Conservation (phyloP, 2,113 vertebrate species). For the Phalacrocorax aristotelis region DNA sequence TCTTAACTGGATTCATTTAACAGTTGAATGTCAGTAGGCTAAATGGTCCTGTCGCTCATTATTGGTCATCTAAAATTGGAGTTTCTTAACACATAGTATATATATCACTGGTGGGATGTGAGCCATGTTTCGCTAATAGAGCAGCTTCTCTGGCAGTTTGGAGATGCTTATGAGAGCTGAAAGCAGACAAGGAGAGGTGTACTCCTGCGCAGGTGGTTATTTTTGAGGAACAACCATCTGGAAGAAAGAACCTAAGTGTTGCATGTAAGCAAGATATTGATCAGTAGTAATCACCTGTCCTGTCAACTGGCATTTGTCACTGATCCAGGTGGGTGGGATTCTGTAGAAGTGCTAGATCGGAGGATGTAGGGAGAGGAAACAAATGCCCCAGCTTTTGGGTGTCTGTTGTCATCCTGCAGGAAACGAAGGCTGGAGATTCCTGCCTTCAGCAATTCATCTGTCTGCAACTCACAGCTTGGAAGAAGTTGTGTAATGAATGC, state of each 20-base stretch:
- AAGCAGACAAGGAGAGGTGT: background rate
- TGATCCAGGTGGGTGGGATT: background rate
- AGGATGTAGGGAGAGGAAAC: background rate
- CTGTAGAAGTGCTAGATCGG: background rate
- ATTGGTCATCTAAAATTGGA: background rate
- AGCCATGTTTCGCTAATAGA: background rate
- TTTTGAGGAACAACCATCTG: background rate
- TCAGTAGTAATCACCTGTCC: background rate
- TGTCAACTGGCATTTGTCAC: background rate
- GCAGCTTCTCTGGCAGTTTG: background rate
- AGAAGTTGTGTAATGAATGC: background rate
- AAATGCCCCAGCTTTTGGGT: background rate
- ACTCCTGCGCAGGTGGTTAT: background rate
- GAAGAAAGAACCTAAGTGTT: background rate
- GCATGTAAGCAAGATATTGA: background rate
- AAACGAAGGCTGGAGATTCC: background rate
- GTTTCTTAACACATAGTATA: background rate
- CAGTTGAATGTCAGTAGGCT: background rate
- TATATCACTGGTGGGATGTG: background rate
- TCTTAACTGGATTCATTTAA: background rate
- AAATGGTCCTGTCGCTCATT: background rate
- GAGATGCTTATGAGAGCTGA: background rate
- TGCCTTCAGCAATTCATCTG: background rate
- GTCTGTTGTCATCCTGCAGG: background rate
- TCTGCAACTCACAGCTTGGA: background rate